Evolutionary conservation across 35 echinoderm and acorn worm species (phyloP).

Genomic region (Apostichopus japonicus): DNA sequence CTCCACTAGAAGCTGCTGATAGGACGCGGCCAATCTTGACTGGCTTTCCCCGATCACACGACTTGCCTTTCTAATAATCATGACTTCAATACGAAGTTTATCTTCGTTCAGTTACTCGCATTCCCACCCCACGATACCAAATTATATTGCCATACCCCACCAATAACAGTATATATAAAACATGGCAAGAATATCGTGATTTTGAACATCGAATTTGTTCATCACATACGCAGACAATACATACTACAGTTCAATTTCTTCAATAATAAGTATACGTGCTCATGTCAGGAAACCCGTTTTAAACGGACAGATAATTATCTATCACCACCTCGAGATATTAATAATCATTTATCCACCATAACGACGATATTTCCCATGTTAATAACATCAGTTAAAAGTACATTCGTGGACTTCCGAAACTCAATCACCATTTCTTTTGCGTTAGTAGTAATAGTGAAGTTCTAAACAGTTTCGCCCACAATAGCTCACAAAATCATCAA

Average conservation of each 20-base stretch:
- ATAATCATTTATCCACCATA: constrained; percentile 32
- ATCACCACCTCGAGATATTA: not conserved
- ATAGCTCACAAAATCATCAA: not conserved
- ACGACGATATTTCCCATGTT: not conserved
- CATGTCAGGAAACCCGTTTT: not conserved
- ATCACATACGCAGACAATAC: constrained; percentile 27
- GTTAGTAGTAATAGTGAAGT: not conserved
- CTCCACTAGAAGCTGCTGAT: not conserved
- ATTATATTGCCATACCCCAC: not conserved
- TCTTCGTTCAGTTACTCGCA: not conserved
- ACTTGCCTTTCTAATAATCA: not conserved
- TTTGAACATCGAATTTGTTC: constrained; percentile 25
- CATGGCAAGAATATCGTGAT: constrained; percentile 19
- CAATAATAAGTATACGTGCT: constrained; percentile 4
- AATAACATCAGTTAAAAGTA: not conserved
- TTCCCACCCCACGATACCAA: constrained; percentile 9
- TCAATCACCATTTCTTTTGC: constrained; percentile 28
- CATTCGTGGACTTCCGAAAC: too few relatives aligned
- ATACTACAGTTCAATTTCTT: constrained; percentile 10
- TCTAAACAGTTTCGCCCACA: constrained; percentile 4
- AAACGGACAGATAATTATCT: too few relatives aligned
- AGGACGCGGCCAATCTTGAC: not conserved
- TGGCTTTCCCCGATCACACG: not conserved
- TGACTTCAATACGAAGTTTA: not conserved
- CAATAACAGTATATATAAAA: constrained; percentile 6